These are phyloP conservation scores for Ctenoplectra terminalis DNA, from an alignment of 1,140 invertebrate species.

Conservation along the genomic window DNA sequence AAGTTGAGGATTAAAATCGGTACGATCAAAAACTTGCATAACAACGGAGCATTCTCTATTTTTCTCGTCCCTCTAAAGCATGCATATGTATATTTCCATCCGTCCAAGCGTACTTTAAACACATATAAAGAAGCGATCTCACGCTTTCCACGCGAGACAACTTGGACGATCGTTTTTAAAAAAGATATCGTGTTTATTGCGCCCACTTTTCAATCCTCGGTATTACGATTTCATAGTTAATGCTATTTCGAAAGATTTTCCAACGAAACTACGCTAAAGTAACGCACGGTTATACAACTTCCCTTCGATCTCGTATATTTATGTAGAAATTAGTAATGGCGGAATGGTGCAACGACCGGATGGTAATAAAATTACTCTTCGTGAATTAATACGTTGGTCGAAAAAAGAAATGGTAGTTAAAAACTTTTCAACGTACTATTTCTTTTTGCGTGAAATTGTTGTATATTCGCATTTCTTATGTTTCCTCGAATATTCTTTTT, in stretches of 20 bases:
- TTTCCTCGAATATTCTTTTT: not conserved
- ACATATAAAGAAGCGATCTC: not conserved
- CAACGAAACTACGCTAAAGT: not conserved
- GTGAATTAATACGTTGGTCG: no score
- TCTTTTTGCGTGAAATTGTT: not conserved
- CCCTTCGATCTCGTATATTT: not conserved
- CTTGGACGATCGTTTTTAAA: not conserved
- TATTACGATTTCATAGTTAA: not conserved
- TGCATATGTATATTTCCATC: not conserved
- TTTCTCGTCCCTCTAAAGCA: not conserved
- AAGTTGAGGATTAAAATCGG: not conserved
- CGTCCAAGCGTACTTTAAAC: not conserved
- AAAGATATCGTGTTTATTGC: slow-evolving; percentile 7
- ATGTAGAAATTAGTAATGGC: not conserved
- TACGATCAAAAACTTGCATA: slow-evolving; percentile 8
- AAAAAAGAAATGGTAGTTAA: not conserved
- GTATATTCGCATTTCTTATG: no score
- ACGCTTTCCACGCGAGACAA: not conserved
- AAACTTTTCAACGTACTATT: not conserved
- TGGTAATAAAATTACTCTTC: not conserved
- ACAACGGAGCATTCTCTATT: not conserved
- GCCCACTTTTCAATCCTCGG: not conserved
- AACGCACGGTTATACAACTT: not conserved
- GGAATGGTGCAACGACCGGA: not conserved
- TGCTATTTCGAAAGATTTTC: no score